These are phyloP conservation scores for Chrysina gloriosa DNA, from an alignment of 2,888 invertebrate genomes.

Conservation along the genomic window DNA sequence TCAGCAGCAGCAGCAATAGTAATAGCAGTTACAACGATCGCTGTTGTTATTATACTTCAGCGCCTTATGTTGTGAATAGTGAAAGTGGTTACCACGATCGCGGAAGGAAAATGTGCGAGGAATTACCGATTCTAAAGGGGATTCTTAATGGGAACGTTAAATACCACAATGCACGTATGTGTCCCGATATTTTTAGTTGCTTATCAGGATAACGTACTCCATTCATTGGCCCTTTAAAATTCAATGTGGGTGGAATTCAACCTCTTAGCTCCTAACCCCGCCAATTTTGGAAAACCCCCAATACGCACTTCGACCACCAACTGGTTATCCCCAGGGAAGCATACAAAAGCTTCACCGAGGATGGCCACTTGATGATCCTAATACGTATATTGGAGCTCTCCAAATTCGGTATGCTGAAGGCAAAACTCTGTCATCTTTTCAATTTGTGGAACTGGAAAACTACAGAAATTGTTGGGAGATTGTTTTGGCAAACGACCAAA, in stretches of 20 bases:
- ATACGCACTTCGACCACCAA: no score
- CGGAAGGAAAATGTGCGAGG: slow-evolving; percentile 80
- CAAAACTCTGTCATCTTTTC: no score
- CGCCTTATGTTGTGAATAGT: slow-evolving; percentile 36
- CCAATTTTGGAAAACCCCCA: no score
- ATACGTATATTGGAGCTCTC: no score
- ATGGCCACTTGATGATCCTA: no score
- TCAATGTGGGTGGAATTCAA: neutral
- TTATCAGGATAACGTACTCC: neutral
- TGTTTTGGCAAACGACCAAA: no score
- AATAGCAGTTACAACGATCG: neutral
- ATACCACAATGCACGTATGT: slow-evolving; percentile 95
- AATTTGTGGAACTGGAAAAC: no score
- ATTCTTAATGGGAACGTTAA: slow-evolving; percentile 91
- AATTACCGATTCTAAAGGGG: slow-evolving; percentile 90
- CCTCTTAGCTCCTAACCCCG: no score
- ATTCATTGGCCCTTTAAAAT: neutral
- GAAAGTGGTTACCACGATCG: slow-evolving; percentile 36
- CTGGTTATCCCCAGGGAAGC: no score
- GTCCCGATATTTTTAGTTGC: slow-evolving; percentile 44
- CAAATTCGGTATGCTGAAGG: no score
- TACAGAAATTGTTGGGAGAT: no score
- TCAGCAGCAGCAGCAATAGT: slow-evolving; percentile 4
- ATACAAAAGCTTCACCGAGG: no score
- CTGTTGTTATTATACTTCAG: slow-evolving; percentile 13